Percentiles rank a stretch among this genome's conserved stretches.
phyloP scores from a whole-genome alignment of 53 echinoderm and acorn worm genomes.

The Apostichopus leukothele region DNA sequence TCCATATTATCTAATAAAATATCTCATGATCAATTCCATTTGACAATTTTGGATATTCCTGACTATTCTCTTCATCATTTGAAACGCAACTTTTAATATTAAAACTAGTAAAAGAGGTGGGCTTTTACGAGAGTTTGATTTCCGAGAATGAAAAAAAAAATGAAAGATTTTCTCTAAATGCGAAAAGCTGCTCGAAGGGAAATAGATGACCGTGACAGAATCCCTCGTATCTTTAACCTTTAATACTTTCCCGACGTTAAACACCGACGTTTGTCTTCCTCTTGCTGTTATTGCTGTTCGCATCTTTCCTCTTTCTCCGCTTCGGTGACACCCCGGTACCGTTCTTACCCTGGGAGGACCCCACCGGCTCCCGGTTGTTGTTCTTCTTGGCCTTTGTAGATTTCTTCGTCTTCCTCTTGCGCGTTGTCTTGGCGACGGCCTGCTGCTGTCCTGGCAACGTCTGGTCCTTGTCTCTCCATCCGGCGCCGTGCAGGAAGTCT shows the following conservation, averaged over 20 bases:
- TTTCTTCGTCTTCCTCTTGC: slow-evolving; percentile 1
- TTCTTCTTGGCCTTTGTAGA: slow-evolving; percentile 44
- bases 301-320: slow-evolving; percentile 20
- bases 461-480: slow-evolving; percentile 46
- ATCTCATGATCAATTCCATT: too few relatives aligned
- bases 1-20: too few relatives aligned
- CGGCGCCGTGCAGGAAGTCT: slow-evolving; percentile 48
- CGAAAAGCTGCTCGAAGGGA: too few relatives aligned
- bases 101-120: too few relatives aligned
- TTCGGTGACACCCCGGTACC: slow-evolving; percentile 28
- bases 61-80: too few relatives aligned
- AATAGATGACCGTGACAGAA: too few relatives aligned
- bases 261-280: slow-evolving; percentile 16
- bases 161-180: too few relatives aligned
- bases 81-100: too few relatives aligned
- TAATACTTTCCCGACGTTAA: not conserved
- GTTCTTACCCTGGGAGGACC: not conserved
- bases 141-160: too few relatives aligned
- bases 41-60: too few relatives aligned
- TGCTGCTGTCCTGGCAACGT: not conserved
- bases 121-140: too few relatives aligned
- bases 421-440: not conserved
- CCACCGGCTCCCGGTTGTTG: slow-evolving; percentile 13
- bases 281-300: slow-evolving; percentile 24
- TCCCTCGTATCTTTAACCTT: too few relatives aligned